These are phyloP conservation scores for Cochlearius cochlearius DNA, from an alignment of 2,113 vertebrate species.

Conservation along the genomic window DNA sequence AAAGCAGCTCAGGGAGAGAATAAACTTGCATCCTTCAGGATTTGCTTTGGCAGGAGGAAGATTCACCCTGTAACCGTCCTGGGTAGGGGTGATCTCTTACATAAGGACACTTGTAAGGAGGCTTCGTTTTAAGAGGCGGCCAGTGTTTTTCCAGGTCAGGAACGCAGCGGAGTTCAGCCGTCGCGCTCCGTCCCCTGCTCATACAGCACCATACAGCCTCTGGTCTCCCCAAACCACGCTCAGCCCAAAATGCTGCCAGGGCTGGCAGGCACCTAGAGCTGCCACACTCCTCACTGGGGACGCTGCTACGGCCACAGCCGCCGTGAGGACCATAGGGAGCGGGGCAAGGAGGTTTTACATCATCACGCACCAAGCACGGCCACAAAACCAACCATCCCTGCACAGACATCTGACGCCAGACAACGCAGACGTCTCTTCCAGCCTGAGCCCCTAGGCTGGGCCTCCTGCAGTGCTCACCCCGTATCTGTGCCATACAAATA, in stretches of 20 bases:
- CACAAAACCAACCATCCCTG: not conserved
- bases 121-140: not conserved
- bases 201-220: not conserved
- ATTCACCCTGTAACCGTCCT: not conserved
- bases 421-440: not conserved
- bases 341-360: not conserved
- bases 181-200: not conserved
- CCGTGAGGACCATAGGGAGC: not conserved
- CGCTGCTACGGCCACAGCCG: fast-evolving
- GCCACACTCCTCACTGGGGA: not conserved
- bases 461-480: not conserved
- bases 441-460: not conserved
- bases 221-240: not conserved
- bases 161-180: not conserved
- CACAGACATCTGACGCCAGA: not conserved
- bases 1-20: not conserved
- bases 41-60: not conserved
- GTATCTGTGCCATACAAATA: not conserved
- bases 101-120: not conserved
- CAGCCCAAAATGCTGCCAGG: not conserved
- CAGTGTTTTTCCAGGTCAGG: slow-evolving; percentile 20
- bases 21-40: not conserved
- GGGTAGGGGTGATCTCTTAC: not conserved
- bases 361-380: not conserved
- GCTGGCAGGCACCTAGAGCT: not conserved